Conservation (phyloP, 1,140 invertebrate genomes). For the Zaprionus vittiger region DNA sequence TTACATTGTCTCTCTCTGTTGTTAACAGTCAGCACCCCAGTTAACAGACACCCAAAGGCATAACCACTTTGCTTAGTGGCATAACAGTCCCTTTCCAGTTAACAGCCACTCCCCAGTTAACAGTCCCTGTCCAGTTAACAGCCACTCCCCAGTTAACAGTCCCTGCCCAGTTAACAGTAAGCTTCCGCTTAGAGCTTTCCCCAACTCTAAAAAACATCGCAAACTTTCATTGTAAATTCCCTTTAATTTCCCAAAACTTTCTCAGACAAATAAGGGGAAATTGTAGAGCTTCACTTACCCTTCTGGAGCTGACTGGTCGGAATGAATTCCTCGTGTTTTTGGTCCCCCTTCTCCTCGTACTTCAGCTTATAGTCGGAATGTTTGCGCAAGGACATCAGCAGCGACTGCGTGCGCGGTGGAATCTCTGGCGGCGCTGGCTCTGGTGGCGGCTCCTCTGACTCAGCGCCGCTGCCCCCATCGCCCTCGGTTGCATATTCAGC, state of each 20-base stretch:
- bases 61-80: no score
- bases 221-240: background rate
- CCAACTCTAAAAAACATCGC: conserved; percentile 13
- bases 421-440: conserved; percentile 89
- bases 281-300: conserved; percentile 54
- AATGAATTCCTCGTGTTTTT: conserved; percentile 84
- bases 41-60: no score
- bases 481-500: background rate
- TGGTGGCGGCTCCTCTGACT: conserved; percentile 87
- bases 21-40: no score
- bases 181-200: background rate
- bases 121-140: background rate
- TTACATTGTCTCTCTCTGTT: no score
- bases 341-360: conserved; percentile 83
- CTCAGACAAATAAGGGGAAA: background rate
- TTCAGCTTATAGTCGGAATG: conserved; percentile 83
- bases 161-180: background rate
- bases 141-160: no score
- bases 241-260: conserved; percentile 6
- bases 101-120: background rate
- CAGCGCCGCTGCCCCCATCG: conserved; percentile 35
- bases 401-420: conserved; percentile 87
- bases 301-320: conserved; percentile 82
- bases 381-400: conserved; percentile 85
- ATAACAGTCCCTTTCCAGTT: no score